Percentiles rank a stretch among this genome's conserved stretches.
Evolutionary conservation across 2,797 vertebrate species (phyloP).

Genomic region (Coccyzus lansbergi): DNA sequence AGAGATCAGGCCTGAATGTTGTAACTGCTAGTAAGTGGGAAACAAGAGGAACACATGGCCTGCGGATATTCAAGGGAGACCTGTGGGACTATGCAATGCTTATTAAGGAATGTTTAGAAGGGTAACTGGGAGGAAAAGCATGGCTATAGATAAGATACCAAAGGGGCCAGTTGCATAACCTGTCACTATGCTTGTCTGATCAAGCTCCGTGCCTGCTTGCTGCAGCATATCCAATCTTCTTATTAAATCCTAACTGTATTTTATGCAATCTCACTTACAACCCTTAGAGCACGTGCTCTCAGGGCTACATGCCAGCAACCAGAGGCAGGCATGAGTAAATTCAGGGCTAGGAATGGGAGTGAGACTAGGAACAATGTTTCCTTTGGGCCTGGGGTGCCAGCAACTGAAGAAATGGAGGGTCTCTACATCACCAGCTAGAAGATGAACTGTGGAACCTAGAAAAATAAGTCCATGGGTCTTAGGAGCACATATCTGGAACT

Average conservation of each 20-base stretch:
- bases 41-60: rapidly evolving
- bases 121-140: neutral
- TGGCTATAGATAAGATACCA: rapidly evolving
- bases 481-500: neutral
- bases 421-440: neutral
- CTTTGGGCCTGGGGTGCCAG: neutral
- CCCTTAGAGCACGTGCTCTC: rapidly evolving
- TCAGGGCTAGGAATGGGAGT: neutral
- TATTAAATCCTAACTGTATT: neutral
- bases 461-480: rapidly evolving
- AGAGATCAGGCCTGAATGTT: neutral
- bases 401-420: neutral
- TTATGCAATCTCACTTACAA: neutral
- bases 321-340: neutral
- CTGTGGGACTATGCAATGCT: neutral
- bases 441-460: neutral
- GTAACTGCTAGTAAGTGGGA: neutral
- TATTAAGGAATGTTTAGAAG: neutral
- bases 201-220: neutral
- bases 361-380: neutral
- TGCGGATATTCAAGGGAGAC: neutral
- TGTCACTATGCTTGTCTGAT: neutral
- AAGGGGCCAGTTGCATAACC: neutral
- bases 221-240: neutral
- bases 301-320: neutral